Conservation (phyloP, 2,113 vertebrate genomes). For the Eurypyga helias region DNA sequence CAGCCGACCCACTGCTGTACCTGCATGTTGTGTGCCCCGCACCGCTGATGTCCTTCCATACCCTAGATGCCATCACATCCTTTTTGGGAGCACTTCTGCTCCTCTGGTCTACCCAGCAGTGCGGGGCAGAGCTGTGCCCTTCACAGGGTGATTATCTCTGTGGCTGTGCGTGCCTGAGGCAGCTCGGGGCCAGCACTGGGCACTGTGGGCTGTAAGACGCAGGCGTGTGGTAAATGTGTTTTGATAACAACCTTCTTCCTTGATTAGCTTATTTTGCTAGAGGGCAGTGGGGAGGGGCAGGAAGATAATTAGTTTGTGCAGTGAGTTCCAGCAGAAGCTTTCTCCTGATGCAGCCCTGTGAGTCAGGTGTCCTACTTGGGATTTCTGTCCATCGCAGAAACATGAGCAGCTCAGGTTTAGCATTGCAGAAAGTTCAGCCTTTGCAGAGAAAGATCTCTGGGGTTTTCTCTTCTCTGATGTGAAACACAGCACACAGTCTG, state of each 20-base stretch:
- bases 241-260: conserved; percentile 51
- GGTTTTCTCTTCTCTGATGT: neutral
- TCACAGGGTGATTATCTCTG: conserved; percentile 30
- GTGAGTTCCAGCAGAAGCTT: conserved; percentile 29
- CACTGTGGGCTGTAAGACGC: neutral
- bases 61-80: neutral
- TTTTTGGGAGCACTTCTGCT: neutral
- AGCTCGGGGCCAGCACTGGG: neutral
- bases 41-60: neutral
- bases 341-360: neutral
- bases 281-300: conserved; percentile 39
- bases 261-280: conserved; percentile 60
- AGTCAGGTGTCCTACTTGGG: conserved; percentile 51
- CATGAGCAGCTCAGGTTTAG: neutral
- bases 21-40: rapidly evolving
- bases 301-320: conserved; percentile 64
- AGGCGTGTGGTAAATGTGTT: conserved; percentile 60
- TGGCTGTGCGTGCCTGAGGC: conserved; percentile 26
- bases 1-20: rapidly evolving
- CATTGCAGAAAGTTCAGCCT: neutral
- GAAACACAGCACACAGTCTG: neutral
- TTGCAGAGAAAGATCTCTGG: neutral
- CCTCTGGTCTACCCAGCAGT: neutral
- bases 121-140: conserved; percentile 34
- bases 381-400: neutral